A percentile compares a stretch with the other conserved stretches of the same genome.
phyloP scores from a whole-genome alignment of 2,113 vertebrate genomes.

The Macrotis lagotis region DNA sequence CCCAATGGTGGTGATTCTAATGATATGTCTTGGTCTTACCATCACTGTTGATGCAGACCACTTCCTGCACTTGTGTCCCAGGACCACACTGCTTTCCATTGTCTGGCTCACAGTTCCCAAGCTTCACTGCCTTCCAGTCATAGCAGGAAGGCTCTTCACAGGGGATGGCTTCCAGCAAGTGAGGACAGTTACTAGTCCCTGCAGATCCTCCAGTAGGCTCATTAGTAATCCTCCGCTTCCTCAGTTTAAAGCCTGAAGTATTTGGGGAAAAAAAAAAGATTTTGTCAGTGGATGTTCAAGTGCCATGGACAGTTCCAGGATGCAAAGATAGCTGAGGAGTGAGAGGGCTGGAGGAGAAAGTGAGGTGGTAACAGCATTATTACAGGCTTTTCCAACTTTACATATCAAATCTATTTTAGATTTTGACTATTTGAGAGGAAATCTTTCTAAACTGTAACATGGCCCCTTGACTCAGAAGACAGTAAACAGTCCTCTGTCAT shows the following conservation, averaged over 20 bases:
- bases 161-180: conserved; percentile 94
- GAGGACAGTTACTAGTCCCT: conserved; percentile 91
- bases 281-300: background rate
- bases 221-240: conserved; percentile 90
- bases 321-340: background rate
- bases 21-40: conserved; percentile 84
- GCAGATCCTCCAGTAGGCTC: conserved; percentile 90
- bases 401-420: background rate
- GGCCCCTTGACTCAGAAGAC: background rate
- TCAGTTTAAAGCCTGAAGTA: conserved; percentile 93
- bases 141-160: conserved; percentile 96
- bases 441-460: background rate
- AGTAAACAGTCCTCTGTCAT: background rate
- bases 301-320: background rate
- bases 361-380: too few relatives aligned
- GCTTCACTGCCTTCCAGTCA: conserved; percentile 87
- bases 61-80: conserved; percentile 88
- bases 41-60: conserved; percentile 90
- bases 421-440: background rate
- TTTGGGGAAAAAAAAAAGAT: conserved; percentile 47
- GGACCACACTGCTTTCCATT: conserved; percentile 89
- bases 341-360: too few relatives aligned
- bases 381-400: background rate
- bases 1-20: background rate
- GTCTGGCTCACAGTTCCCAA: conserved; percentile 91